These are phyloP conservation scores for Drosophila nasuta DNA, from an alignment of 1,140 invertebrate species.

Conservation along the genomic window DNA sequence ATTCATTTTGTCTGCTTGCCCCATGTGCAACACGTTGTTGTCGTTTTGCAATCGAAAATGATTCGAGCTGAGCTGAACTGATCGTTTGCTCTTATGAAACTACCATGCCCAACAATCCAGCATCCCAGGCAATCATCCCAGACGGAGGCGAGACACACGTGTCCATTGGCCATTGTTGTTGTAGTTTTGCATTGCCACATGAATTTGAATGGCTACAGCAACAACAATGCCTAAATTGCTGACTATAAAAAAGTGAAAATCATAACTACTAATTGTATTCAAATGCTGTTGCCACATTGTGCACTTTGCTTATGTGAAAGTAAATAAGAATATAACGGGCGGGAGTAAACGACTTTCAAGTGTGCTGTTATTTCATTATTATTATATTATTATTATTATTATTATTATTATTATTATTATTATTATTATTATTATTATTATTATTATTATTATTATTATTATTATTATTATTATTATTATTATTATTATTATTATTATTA, in stretches of 20 bases:
- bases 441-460: too few species aligned
- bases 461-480: too few species aligned
- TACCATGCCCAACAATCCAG: slow-evolving; percentile 36
- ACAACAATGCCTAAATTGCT: slow-evolving; percentile 46
- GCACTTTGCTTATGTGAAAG: slow-evolving; percentile 55
- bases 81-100: slow-evolving; percentile 43
- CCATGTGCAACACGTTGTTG: slow-evolving; percentile 35
- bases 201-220: slow-evolving; percentile 7
- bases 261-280: slow-evolving; percentile 80
- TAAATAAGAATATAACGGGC: not conserved
- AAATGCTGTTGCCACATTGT: slow-evolving; percentile 56
- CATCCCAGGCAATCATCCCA: slow-evolving; percentile 45
- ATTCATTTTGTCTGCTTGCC: slow-evolving; percentile 38
- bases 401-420: not conserved
- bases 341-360: not conserved
- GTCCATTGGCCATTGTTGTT: slow-evolving; percentile 41
- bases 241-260: slow-evolving; percentile 67
- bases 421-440: too few species aligned
- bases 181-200: slow-evolving; percentile 31
- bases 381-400: not conserved
- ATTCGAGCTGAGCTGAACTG: slow-evolving; percentile 37
- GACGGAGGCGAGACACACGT: slow-evolving; percentile 41
- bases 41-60: slow-evolving; percentile 54
- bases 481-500: too few species aligned
- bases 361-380: not conserved